Evolutionary conservation across 2,113 vertebrate species (phyloP), one percentile per base, ranked within the genome.

Genomic region (Myotis brandtii): DNA sequence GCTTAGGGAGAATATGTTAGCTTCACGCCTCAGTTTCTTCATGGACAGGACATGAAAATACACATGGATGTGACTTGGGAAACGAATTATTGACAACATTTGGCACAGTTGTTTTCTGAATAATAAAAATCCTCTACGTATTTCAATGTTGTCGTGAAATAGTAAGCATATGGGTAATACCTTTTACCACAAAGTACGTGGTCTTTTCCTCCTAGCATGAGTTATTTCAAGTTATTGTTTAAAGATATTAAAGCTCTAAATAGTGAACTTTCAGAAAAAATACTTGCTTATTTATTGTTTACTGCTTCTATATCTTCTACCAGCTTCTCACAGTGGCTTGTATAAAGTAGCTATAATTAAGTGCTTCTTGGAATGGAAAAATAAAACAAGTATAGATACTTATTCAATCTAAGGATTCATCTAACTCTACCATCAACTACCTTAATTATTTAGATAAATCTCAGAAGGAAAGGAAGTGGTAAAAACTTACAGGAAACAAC

Each of bases 401-500:
- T 83, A 56, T 20, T 87, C 32, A 80, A 80, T 50, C 43, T 46
- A 52, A 89, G 48, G 92, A 80, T 34, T 30, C 27, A 85, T 67
- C 11, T 20, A 73, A 40, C 30, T 79, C 37, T 80, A 50, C 86
- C 56, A 18, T 23, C 25, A 56, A 43, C 12, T 34, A 85, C 20
- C 37, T 72, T 69, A 86, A 73, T 80, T 67, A 70, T 67, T 85
- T 89, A 80, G 17, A 85, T 66, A 86, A 76, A 76, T 82, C 66
- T 75, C 81, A 16, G 76, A 52, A n/a, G 75, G 52, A 62, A 76
- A 14, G 32, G 14, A 81, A 85, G 34, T 46, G 27, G 40, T 64
- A 37, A 86, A 66, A 66, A 70, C 34, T 52, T 62, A 81, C 25
- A 70, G 73, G 46, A 73, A 77, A 80, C 3, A 77, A 32, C 23